Evolutionary conservation across 2,888 invertebrate species (phyloP).

Genomic region (Minunthozetes semirufus): DNA sequence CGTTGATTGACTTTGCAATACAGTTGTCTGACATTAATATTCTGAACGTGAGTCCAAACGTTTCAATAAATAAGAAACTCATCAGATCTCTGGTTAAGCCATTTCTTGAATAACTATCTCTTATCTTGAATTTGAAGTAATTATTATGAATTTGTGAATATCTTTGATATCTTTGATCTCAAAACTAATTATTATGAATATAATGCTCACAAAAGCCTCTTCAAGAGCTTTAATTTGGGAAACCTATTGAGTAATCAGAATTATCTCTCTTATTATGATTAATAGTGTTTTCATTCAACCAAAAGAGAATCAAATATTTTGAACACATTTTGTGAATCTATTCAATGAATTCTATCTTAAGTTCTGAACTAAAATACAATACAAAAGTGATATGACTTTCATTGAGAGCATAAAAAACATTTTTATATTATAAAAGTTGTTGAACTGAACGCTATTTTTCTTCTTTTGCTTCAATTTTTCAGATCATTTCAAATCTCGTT

Average conservation of each 20-base stretch:
- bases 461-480: background rate
- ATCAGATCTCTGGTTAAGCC: background rate
- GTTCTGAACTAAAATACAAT: background rate
- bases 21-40: background rate
- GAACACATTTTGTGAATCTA: background rate
- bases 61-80: background rate
- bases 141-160: background rate
- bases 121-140: background rate
- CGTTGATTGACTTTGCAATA: background rate
- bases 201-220: background rate
- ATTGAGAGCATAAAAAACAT: background rate
- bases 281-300: slow-evolving; percentile 5
- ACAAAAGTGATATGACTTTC: slow-evolving; percentile 11
- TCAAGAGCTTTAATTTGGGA: background rate
- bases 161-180: too few species aligned
- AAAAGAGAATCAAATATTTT: background rate
- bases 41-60: background rate
- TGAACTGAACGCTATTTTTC: slow-evolving; percentile 1
- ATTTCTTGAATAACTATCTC: background rate
- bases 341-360: background rate
- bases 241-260: background rate
- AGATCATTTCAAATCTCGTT: background rate
- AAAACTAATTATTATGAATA: background rate
- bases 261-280: slow-evolving; percentile 8
- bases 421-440: background rate